Percentiles rank a stretch among this genome's conserved stretches.
These are phyloP conservation scores for Holacanthella duospinosa DNA, from an alignment of 2,888 invertebrate species.

Conservation along the genomic window DNA sequence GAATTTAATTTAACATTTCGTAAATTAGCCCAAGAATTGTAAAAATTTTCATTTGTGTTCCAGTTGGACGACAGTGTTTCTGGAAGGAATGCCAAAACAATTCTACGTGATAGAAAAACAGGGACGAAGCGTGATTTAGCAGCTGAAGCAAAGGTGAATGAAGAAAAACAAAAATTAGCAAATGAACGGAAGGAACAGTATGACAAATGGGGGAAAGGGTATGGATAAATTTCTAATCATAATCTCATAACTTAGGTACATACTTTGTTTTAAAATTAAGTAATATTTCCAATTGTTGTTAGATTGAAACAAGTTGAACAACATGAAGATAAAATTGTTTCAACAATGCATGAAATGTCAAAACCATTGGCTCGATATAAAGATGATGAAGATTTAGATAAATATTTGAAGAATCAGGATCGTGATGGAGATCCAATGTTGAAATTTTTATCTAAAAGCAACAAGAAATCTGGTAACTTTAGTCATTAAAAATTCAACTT, in stretches of 20 bases:
- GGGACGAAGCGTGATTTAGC: slow-evolving; percentile 57
- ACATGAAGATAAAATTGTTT: slow-evolving; percentile 55
- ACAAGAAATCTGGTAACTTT: slow-evolving; percentile 43
- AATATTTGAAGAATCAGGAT: slow-evolving; percentile 59
- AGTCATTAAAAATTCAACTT: background rate
- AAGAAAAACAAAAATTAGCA: slow-evolving; percentile 55
- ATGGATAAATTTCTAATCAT: slow-evolving; percentile 33
- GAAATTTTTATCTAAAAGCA: slow-evolving; percentile 65
- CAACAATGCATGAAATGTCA: slow-evolving; percentile 70
- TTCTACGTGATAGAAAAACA: slow-evolving; percentile 56
- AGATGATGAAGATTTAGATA: slow-evolving; percentile 80
- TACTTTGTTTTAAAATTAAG: slow-evolving; percentile 2
- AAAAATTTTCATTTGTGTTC: slow-evolving; percentile 12
- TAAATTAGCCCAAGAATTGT: background rate
- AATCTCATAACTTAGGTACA: background rate
- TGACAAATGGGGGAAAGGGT: slow-evolving; percentile 74
- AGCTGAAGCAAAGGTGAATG: slow-evolving; percentile 56
- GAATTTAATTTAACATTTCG: background rate
- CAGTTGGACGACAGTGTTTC: slow-evolving; percentile 60
- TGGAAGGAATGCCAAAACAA: slow-evolving; percentile 58
- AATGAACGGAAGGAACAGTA: slow-evolving; percentile 60
- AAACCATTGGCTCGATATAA: slow-evolving; percentile 85
- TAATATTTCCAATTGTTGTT: slow-evolving; percentile 21
- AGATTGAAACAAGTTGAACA: slow-evolving; percentile 71
- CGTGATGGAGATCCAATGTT: slow-evolving; percentile 91